phyloP scores from a whole-genome alignment of 35 echinoderm and acorn worm species.

The Stichopus chloronotus region DNA sequence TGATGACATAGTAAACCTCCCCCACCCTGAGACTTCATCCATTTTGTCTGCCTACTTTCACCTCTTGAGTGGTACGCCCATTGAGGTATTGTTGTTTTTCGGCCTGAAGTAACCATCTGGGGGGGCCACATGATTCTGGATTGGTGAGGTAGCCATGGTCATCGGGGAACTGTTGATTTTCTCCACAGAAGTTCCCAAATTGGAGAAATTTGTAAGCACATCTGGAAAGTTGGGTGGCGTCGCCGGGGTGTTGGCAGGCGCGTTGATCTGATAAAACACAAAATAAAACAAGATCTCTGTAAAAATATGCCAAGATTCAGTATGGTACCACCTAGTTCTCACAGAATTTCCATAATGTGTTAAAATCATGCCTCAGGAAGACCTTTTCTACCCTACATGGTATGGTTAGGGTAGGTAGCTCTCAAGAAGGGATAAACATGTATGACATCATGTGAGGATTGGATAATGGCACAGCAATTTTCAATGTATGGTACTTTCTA shows the following conservation, averaged over 20 bases:
- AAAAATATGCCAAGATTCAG: too few relatives aligned
- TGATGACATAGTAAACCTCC: background rate
- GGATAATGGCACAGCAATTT: too few relatives aligned
- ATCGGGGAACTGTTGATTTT: slow-evolving; percentile 77
- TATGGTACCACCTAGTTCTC: too few relatives aligned
- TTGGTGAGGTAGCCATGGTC: slow-evolving; percentile 70
- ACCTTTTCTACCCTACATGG: too few relatives aligned
- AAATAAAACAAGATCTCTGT: background rate
- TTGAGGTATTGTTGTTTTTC: slow-evolving; percentile 78
- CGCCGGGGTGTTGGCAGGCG: slow-evolving; percentile 98
- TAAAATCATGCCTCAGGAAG: too few relatives aligned
- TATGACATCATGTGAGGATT: too few relatives aligned
- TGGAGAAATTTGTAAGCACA: slow-evolving; percentile 90
- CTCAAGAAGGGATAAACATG: too few relatives aligned
- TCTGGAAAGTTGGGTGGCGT: slow-evolving; percentile 99
- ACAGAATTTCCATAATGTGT: too few relatives aligned
- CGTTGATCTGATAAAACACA: slow-evolving; percentile 71
- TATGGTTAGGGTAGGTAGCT: too few relatives aligned
- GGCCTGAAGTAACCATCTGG: slow-evolving; percentile 62
- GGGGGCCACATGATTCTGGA: slow-evolving; percentile 58
- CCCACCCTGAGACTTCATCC: slow-evolving; percentile 46
- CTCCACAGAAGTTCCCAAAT: slow-evolving; percentile 89
- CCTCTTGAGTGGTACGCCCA: slow-evolving; percentile 80
- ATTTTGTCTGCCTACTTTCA: slow-evolving; percentile 57
- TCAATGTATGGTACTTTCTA: too few relatives aligned